These are phyloP conservation scores for Brassicogethes aeneus DNA, from an alignment of 2,888 invertebrate species.

Conservation along the genomic window DNA sequence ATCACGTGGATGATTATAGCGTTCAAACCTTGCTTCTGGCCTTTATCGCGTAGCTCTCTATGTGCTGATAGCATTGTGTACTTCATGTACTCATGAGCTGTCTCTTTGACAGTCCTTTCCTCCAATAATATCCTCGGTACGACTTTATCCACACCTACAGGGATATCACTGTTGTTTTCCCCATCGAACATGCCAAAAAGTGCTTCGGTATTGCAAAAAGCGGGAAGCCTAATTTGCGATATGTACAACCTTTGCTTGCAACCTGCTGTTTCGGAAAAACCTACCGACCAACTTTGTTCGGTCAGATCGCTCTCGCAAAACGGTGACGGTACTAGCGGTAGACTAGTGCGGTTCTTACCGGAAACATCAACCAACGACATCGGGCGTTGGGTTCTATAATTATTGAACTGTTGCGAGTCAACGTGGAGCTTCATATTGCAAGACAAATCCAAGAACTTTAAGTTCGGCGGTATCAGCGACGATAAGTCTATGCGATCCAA, in stretches of 20 bases:
- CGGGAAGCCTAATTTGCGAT: slow-evolving; percentile 66
- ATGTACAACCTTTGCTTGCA: slow-evolving; percentile 63
- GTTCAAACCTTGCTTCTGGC: slow-evolving; percentile 64
- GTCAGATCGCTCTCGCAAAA: slow-evolving; percentile 50
- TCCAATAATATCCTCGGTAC: slow-evolving; percentile 73
- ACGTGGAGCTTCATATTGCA: slow-evolving; percentile 76
- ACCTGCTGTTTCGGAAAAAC: slow-evolving; percentile 79
- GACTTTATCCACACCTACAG: slow-evolving; percentile 60
- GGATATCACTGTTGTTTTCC: slow-evolving; percentile 58
- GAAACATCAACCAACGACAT: slow-evolving; percentile 79
- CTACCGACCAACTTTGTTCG: slow-evolving; percentile 68
- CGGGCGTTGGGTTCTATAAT: slow-evolving; percentile 68
- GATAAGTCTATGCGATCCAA: slow-evolving; percentile 70
- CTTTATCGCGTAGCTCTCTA: slow-evolving; percentile 64
- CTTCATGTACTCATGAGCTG: slow-evolving; percentile 73
- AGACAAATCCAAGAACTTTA: slow-evolving; percentile 77
- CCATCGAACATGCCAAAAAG: slow-evolving; percentile 79
- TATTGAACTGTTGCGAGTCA: slow-evolving; percentile 72
- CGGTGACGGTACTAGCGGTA: slow-evolving; percentile 49
- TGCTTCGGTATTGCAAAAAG: slow-evolving; percentile 72
- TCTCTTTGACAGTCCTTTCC: slow-evolving; percentile 73
- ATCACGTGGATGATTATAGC: slow-evolving; percentile 66
- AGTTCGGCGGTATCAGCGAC: slow-evolving; percentile 67
- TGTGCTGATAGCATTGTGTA: slow-evolving; percentile 75
- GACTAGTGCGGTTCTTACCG: slow-evolving; percentile 61